Evolutionary conservation across 2,888 invertebrate species (phyloP), one percentile per base, ranked within the genome.

Genomic region (Chymomyza fuscimana): DNA sequence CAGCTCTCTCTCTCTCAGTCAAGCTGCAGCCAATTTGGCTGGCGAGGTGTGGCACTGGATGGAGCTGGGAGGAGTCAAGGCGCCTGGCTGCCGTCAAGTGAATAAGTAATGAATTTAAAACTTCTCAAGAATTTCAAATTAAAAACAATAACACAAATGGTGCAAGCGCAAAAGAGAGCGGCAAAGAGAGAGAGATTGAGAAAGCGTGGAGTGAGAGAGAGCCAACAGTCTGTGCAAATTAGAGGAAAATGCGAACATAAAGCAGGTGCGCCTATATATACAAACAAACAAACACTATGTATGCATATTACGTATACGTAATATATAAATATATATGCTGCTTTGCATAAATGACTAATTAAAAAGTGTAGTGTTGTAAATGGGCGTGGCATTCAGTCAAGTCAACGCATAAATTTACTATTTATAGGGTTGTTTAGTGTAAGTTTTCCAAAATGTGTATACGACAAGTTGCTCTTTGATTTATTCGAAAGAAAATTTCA

Each of bases 91-190:
- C 89, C 88, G 89, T 89, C 86, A 88, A 87, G 89, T 89, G 86
- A 85, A 87, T 88, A 89, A 82, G 89, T 87, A 89, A 87, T 89
- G 87, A 89, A 87, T 89, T 88, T 82, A 83, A 84, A 89, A 89
- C 88, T 87, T 89, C 77, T 82, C 78, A 88, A 88, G 88, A 87
- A 87, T 86, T 87, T 88, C 84, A 89, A 87, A 87, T 89, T 89
- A 89, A 89, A 89, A 89, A 89, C 82, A 86, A 88, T 80, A 86
- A 88, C 82, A 89, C 78, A 75, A 82, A 82, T 74, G 86, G 80
- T 32, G 32, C 70, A 71, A 73, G 65, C 16, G 63, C 65, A 62
- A 60, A 66, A 70, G 61, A 69, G 56, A 60, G 63, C 63, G 52
- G 72, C 59, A 51, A 67, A 72, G 32, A 46, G 5, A 32, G 32